A percentile compares a stretch with the other conserved stretches of the same genome.
phyloP scores from a whole-genome alignment of 2,888 invertebrate genomes.

The Rapana venosa region DNA sequence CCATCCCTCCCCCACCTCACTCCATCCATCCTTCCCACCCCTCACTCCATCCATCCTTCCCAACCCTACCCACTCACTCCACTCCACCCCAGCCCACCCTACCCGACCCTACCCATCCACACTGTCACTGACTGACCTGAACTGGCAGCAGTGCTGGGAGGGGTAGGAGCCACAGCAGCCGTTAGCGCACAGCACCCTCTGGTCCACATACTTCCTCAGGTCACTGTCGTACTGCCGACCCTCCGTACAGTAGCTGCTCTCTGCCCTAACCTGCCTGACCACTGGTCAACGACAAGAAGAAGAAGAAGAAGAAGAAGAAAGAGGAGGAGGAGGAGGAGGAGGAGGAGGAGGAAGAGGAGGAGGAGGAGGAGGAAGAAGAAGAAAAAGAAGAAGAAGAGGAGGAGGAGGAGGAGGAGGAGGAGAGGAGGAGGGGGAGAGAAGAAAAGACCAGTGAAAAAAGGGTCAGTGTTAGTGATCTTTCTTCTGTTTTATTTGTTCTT shows the following conservation, averaged over 20 bases:
- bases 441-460: no score
- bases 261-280: neutral
- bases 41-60: no score
- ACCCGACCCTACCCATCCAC: neutral
- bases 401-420: neutral
- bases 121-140: neutral
- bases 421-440: neutral
- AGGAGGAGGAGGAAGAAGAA: no score
- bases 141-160: neutral
- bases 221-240: neutral
- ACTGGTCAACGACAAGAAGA: neutral
- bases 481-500: no score
- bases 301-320: neutral
- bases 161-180: slow-evolving; percentile 16
- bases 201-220: neutral
- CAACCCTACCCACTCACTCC: no score
- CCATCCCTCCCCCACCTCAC: no score
- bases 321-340: neutral
- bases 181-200: neutral
- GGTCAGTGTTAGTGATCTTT: no score
- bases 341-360: neutral
- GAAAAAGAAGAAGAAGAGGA: neutral
- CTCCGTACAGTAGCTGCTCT: neutral
- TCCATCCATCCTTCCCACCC: no score
- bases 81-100: no score